Evolutionary conservation across 1,140 invertebrate genomes (phyloP).

Genomic region (Ladona fulva): DNA sequence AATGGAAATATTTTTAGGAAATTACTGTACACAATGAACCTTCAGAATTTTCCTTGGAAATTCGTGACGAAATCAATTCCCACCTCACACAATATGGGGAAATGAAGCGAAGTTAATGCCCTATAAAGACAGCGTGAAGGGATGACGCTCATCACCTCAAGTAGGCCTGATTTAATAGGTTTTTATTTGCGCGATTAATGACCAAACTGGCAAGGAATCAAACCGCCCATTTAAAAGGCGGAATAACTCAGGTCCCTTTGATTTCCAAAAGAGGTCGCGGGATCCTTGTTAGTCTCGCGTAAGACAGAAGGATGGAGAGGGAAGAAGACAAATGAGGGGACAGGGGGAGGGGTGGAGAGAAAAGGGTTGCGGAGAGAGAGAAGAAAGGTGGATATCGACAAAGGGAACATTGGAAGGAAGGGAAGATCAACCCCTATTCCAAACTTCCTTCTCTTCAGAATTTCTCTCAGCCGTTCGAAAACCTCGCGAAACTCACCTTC

Average conservation of each 20-base stretch:
- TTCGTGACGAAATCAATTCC: no score
- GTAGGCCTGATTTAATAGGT: neutral
- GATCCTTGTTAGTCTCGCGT: neutral
- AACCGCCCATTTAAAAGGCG: neutral
- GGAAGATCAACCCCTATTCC: neutral
- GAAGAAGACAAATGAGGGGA: neutral
- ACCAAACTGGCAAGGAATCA: neutral
- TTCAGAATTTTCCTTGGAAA: no score
- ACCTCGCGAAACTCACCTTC: neutral
- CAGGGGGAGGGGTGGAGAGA: neutral
- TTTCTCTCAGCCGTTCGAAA: neutral
- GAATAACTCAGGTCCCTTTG: neutral
- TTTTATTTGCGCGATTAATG: constrained; percentile 10
- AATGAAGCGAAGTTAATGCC: no score
- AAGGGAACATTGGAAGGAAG: neutral
- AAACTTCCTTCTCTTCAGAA: neutral
- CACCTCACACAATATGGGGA: no score
- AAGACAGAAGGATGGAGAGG: neutral
- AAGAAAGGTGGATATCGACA: neutral
- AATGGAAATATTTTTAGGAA: no score
- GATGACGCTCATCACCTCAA: no score
- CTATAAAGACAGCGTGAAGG: no score
- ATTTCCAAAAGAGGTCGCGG: neutral
- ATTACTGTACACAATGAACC: no score
- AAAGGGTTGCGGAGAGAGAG: neutral